phyloP scores from a whole-genome alignment of 2,888 invertebrate species.

The Epistrophe eligans region DNA sequence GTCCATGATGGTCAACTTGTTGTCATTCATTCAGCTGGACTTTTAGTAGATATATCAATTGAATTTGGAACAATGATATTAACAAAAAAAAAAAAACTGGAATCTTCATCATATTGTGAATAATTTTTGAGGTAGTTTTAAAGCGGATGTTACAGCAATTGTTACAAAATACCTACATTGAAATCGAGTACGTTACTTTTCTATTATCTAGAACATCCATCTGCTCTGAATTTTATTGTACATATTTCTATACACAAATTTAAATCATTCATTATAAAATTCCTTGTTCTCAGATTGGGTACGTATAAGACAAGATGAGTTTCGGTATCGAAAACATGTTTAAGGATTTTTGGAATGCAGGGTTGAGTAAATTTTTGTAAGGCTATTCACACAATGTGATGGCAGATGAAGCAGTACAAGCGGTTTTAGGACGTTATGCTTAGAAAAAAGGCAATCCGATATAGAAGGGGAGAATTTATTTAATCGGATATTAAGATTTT shows the following conservation, averaged over 20 bases:
- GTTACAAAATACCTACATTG: not conserved
- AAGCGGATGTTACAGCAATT: slow-evolving; percentile 30
- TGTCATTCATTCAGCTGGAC: slow-evolving; percentile 30
- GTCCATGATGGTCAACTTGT: slow-evolving; percentile 25
- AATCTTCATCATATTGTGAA: slow-evolving; percentile 13
- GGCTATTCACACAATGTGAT: not conserved
- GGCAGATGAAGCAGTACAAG: not conserved
- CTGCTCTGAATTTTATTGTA: slow-evolving; percentile 67
- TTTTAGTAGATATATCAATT: slow-evolving; percentile 25
- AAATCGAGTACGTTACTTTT: slow-evolving; percentile 35
- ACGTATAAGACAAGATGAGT: slow-evolving; percentile 8
- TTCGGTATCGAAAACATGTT: slow-evolving; percentile 7
- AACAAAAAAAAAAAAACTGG: slow-evolving; percentile 31
- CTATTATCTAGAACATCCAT: slow-evolving; percentile 38
- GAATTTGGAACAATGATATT: slow-evolving; percentile 36
- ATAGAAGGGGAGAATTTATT: not conserved
- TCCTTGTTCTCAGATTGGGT: slow-evolving; percentile 14
- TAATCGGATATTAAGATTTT: not conserved
- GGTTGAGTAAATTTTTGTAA: slow-evolving; percentile 7
- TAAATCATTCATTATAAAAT: not conserved
- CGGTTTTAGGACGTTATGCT: not conserved
- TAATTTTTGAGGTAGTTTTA: not conserved
- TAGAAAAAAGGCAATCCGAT: not conserved
- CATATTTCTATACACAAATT: not conserved
- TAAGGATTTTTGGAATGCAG: slow-evolving; percentile 14